Percentiles rank a stretch among this genome's conserved stretches.
Conservation (phyloP, 2,113 vertebrate species). For the Parus major region DNA sequence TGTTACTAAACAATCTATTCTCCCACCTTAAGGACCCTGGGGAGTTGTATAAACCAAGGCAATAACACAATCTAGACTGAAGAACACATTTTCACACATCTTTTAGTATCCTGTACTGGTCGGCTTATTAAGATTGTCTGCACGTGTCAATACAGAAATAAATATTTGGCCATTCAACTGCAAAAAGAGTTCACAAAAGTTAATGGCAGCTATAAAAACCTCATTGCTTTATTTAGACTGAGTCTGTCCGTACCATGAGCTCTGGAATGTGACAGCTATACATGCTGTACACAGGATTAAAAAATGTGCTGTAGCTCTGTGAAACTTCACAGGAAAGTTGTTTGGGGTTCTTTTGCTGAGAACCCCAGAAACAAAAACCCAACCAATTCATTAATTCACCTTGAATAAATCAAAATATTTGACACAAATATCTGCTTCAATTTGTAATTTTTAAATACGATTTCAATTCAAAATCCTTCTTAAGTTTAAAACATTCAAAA, state of each 20-base stretch:
- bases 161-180: constrained; percentile 17
- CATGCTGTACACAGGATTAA: background rate
- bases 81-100: background rate
- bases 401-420: background rate
- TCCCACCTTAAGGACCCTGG: background rate
- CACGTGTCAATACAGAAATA: constrained; percentile 1
- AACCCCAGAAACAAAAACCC: background rate
- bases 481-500: background rate
- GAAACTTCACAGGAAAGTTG: background rate
- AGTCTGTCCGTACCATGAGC: background rate
- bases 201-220: constrained; percentile 52
- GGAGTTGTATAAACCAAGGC: background rate
- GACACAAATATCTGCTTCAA: background rate
- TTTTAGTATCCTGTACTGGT: background rate
- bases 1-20: constrained; percentile 12
- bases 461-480: background rate
- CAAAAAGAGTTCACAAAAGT: constrained; percentile 51
- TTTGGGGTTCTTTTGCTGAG: background rate
- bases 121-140: constrained; percentile 11
- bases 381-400: background rate
- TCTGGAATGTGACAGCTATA: constrained; percentile 27
- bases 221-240: constrained; percentile 33
- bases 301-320: background rate
- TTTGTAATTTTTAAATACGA: background rate
- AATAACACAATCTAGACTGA: background rate